phyloP scores from a whole-genome alignment of 2,888 invertebrate species.

The Dicycla oo region DNA sequence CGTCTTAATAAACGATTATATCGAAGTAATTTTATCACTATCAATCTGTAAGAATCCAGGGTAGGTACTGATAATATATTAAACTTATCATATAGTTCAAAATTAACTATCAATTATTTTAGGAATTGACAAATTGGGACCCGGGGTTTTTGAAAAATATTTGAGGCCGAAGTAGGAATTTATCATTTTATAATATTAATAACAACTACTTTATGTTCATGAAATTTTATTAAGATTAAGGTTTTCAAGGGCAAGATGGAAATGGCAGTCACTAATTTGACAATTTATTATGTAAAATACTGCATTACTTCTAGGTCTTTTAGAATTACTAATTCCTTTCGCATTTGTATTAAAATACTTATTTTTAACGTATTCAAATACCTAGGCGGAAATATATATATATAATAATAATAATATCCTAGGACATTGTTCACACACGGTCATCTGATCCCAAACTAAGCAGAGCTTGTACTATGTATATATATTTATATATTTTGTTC shows the following conservation, averaged over 20 bases:
- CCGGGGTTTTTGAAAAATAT: conserved; percentile 5
- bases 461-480: no score
- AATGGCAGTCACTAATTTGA: conserved; percentile 45
- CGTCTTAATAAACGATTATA: conserved; percentile 40
- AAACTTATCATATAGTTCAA: conserved; percentile 14
- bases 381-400: conserved; percentile 63
- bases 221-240: neutral
- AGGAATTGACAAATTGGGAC: conserved; percentile 45
- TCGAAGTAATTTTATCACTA: conserved; percentile 32
- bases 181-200: neutral
- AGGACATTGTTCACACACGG: no score
- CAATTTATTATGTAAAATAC: conserved; percentile 23
- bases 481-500: conserved; percentile 59
- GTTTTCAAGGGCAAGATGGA: conserved; percentile 51
- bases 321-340: conserved; percentile 51
- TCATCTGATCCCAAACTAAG: no score
- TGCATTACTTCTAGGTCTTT: conserved; percentile 31
- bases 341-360: conserved; percentile 55
- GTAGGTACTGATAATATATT: conserved; percentile 53
- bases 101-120: conserved; percentile 14
- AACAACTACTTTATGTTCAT: conserved; percentile 26
- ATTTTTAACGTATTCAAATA: conserved; percentile 50
- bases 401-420: no score
- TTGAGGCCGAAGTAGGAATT: neutral
- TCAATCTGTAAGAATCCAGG: conserved; percentile 18